phyloP scores from a whole-genome alignment of 2,888 invertebrate species.

The Agrotis exclamationis region DNA sequence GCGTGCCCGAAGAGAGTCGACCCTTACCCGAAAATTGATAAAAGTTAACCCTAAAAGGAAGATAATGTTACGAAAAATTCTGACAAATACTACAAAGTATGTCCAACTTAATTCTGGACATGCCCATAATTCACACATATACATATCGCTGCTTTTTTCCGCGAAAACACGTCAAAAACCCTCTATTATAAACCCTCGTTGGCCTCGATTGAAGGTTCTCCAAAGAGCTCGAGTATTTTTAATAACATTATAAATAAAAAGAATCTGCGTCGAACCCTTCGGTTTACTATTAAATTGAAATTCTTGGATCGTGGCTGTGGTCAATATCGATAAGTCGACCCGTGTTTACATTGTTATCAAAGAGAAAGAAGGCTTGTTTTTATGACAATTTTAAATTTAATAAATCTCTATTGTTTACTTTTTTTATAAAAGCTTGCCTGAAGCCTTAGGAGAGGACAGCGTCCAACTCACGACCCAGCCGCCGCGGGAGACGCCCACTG shows the following conservation, averaged over 20 bases:
- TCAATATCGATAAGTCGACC: conserved; percentile 16
- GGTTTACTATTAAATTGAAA: conserved; percentile 47
- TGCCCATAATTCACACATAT: conserved; percentile 11
- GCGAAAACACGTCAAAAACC: conserved; percentile 23
- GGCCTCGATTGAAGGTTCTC: conserved; percentile 28
- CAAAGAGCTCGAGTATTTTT: conserved; percentile 60
- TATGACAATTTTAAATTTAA: no score
- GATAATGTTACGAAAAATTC: no score
- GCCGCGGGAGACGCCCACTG: no score
- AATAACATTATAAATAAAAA: conserved; percentile 58
- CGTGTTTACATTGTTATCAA: background rate
- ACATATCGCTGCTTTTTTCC: background rate
- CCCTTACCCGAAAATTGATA: no score
- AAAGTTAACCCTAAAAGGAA: no score
- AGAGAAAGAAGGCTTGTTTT: background rate
- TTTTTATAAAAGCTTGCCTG: background rate
- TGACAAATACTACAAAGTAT: no score
- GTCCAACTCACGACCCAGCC: no score
- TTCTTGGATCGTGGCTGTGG: conserved; percentile 33
- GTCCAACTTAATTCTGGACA: background rate
- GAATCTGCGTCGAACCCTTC: conserved; percentile 25
- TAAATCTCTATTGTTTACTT: background rate
- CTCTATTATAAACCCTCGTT: conserved; percentile 48
- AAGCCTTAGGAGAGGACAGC: no score
- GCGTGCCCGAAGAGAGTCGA: no score